A percentile compares a stretch with the other conserved stretches of the same genome.
phyloP scores from a whole-genome alignment of 2,888 invertebrate genomes.

The Calliphora vomitoria region DNA sequence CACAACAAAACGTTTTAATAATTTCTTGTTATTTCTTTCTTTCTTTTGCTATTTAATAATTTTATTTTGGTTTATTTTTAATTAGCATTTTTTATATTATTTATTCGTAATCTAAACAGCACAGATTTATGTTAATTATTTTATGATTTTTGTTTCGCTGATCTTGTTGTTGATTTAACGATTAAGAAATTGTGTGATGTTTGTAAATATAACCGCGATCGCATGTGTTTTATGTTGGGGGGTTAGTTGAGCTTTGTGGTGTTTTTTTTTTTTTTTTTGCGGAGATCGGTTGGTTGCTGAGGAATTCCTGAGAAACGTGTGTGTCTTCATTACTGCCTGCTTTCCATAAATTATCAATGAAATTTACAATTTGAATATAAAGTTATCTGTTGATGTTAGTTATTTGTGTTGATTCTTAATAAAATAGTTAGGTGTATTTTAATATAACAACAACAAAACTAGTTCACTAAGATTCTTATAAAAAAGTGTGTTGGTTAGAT shows the following conservation, averaged over 20 bases:
- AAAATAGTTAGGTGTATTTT: neutral
- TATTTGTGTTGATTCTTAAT: neutral
- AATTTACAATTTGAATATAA: neutral
- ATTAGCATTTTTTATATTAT: constrained; percentile 34
- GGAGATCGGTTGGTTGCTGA: neutral
- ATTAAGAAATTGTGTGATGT: neutral
- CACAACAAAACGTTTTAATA: constrained; percentile 1
- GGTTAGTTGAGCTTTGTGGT: neutral
- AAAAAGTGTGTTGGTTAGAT: neutral
- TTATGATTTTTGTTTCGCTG: neutral
- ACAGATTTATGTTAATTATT: constrained; percentile 27
- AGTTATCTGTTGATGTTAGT: neutral
- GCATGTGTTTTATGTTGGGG: neutral
- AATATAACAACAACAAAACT: neutral
- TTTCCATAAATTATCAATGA: constrained; percentile 4
- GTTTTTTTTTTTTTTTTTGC: neutral
- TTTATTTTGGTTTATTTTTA: constrained; percentile 14
- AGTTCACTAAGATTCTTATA: constrained; percentile 15
- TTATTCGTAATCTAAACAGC: constrained; percentile 31
- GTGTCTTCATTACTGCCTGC: neutral
- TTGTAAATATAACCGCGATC: neutral
- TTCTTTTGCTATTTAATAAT: neutral
- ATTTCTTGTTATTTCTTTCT: neutral
- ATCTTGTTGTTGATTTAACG: neutral
- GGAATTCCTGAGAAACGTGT: neutral